Evolutionary conservation across 2,113 vertebrate species (phyloP), one percentile per base, ranked within the genome.

Genomic region (Sardina pilchardus): DNA sequence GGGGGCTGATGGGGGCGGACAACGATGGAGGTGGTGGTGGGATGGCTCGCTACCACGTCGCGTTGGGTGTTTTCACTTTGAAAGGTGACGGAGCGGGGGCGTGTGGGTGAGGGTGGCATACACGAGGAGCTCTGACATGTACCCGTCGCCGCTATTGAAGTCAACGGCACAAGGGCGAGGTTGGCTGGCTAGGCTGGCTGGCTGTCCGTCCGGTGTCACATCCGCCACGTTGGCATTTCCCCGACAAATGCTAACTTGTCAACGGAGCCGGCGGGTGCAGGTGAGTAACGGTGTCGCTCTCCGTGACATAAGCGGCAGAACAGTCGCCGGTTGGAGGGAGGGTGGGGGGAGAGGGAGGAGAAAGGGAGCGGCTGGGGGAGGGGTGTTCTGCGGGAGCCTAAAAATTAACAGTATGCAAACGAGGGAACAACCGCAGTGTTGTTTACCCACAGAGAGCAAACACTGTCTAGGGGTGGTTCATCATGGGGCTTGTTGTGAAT

Each of bases 381-480:
- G 4, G 39, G 30, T 78, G 71, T 78, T 78, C 6, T 34, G 19
- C 71, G 82, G 34, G 30, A 86, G 44, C n/a, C 34, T 75, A 81
- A 80, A 89, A 90, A 91, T 90, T 87, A 90, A 86, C 88, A 81
- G 87, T 90, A 88, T 88, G 89, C 86, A 90, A 90, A 90, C 63
- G 84, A 89, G 83, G 63, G 85, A 86, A 78, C 71, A 75, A 81
- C 82, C 45, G 83, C 80, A 44, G 78, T 43, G 82, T 42, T 91
- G 89, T 89, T 91, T 90, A 88, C 85, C 82, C 86, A 87, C 44
- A 83, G 63, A 82, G 59, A 56, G 34, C 53, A 86, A 88, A 89
- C 83, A 85, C 50, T 86, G 88, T 91, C 90, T 89, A 42, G 45
- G 84, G 85, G 81, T 84, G 90, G 87, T 86, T 90, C 87, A 85